phyloP scores from a whole-genome alignment of 2,797 vertebrate species.

The Alectoris magna region DNA sequence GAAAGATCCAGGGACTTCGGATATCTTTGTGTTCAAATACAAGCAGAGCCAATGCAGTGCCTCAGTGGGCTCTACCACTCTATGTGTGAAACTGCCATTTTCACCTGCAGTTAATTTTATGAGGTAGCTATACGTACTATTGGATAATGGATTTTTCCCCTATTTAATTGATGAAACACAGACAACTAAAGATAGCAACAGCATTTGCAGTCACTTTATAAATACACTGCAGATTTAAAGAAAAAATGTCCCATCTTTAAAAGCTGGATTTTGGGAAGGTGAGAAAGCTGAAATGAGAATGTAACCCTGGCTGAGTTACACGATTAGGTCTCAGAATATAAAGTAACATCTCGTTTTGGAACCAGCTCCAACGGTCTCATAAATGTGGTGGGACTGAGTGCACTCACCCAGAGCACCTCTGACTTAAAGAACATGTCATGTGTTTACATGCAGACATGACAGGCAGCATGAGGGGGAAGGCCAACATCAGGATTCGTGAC shows the following conservation, averaged over 20 bases:
- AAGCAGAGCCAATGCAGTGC: background rate
- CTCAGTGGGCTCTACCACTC: background rate
- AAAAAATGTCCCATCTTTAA: background rate
- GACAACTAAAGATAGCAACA: background rate
- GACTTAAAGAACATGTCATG: background rate
- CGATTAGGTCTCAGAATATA: background rate
- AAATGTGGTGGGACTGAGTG: background rate
- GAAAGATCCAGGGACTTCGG: background rate
- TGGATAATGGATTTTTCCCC: background rate
- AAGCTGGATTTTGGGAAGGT: background rate
- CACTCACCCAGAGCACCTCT: background rate
- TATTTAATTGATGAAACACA: background rate
- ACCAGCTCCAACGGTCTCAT: background rate
- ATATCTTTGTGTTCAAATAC: background rate
- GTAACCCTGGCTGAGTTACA: background rate
- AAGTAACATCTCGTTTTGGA: background rate
- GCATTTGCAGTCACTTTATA: background rate
- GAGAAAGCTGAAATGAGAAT: background rate
- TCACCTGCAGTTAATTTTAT: background rate
- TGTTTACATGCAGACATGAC: background rate
- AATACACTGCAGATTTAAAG: background rate
- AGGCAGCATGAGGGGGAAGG: too few relatives aligned
- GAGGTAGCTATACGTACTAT: background rate
- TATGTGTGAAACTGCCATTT: too few relatives aligned
- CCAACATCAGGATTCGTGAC: background rate